Evolutionary conservation across 35 echinoderm and acorn worm species (phyloP).

Genomic region (Amphiura filiformis): DNA sequence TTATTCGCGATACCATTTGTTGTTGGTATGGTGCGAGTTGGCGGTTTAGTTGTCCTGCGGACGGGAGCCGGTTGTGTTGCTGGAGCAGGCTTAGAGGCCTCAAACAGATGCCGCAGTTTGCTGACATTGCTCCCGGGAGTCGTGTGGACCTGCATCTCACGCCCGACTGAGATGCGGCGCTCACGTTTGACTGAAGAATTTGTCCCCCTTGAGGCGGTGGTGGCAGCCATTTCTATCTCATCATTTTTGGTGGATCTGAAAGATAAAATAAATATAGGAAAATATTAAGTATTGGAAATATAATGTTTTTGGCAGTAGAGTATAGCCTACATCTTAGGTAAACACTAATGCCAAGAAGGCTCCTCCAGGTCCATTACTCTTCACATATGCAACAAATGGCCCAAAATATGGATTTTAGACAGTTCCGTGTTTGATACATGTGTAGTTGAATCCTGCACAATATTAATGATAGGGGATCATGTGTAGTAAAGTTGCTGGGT

Average conservation of each 20-base stretch:
- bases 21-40: neutral
- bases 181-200: slow-evolving; percentile 27
- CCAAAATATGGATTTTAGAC: no score
- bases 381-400: no score
- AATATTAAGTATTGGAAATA: slow-evolving; percentile 6
- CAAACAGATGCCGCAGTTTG: slow-evolving; percentile 64
- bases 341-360: no score
- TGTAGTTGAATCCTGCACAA: no score
- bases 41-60: neutral
- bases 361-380: no score
- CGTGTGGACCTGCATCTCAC: slow-evolving; percentile 31
- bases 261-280: neutral
- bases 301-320: no score
- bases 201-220: slow-evolving; percentile 34
- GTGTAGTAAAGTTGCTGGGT: no score
- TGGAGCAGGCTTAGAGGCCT: slow-evolving; percentile 13
- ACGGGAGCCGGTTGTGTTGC: slow-evolving; percentile 6
- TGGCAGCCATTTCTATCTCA: slow-evolving; percentile 46
- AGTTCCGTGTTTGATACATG: no score
- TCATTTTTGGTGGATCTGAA: slow-evolving; percentile 29
- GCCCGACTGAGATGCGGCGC: neutral
- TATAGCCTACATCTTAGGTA: no score
- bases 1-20: neutral
- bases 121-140: slow-evolving; percentile 51
- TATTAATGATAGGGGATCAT: no score